Percentiles rank a stretch among this genome's conserved stretches.
phyloP scores from a whole-genome alignment of 2,113 vertebrate species.

The Forbesichthys agassizii region DNA sequence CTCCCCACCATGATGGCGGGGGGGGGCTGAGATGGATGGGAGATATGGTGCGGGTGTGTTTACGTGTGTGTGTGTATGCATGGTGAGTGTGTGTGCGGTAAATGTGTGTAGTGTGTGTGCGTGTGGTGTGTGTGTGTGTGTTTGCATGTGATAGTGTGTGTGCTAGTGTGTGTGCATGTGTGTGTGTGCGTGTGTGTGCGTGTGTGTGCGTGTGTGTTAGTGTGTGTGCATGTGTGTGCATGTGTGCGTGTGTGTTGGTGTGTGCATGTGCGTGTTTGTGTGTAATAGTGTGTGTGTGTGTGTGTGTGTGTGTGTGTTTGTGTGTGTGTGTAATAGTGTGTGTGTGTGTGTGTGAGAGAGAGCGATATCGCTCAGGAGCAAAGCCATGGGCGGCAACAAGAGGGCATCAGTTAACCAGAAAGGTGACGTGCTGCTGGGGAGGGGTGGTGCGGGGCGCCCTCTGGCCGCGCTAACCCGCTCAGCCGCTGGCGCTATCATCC shows the following conservation, averaged over 20 bases:
- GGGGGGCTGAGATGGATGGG: not conserved
- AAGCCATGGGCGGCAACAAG: not conserved
- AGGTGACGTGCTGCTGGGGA: not conserved
- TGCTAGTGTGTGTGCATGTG: not conserved
- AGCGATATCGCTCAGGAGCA: not conserved
- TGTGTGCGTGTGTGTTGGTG: no score
- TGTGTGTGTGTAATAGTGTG: not conserved
- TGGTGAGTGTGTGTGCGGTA: no score
- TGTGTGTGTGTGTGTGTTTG: not conserved
- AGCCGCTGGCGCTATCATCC: no score
- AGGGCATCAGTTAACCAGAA: constrained; percentile 15
- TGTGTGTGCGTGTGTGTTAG: not conserved
- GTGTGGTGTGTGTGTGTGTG: no score
- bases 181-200: no score
- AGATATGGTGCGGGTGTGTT: not conserved
- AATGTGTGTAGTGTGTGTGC: not conserved
- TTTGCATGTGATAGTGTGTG: no score
- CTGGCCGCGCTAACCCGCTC: not conserved
- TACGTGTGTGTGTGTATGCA: no score
- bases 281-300: not conserved
- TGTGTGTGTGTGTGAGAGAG: not conserved
- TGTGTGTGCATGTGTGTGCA: not conserved
- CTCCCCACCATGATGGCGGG: constrained; percentile 27
- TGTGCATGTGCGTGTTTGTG: no score
- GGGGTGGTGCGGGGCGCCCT: not conserved